phyloP scores from a whole-genome alignment of 2,888 invertebrate species.

The Clunio marinus region DNA sequence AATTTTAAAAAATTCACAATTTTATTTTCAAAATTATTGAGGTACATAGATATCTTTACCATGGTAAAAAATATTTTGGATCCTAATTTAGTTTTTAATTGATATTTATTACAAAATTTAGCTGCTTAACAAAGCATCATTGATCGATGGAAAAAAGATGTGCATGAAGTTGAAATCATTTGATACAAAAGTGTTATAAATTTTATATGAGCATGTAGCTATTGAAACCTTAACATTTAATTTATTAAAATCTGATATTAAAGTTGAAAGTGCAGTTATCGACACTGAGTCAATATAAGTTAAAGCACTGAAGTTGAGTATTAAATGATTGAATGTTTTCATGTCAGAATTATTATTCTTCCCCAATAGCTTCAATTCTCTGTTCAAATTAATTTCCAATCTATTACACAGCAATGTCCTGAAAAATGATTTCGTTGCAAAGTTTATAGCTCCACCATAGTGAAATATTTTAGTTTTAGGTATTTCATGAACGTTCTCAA shows the following conservation, averaged over 20 bases:
- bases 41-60: no score
- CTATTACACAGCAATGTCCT: conserved; percentile 40
- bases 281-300: conserved; percentile 59
- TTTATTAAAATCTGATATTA: conserved; percentile 53
- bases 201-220: conserved; percentile 51
- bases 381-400: conserved; percentile 40
- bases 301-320: conserved; percentile 56
- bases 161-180: conserved; percentile 48
- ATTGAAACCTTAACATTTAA: conserved; percentile 54
- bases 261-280: conserved; percentile 51
- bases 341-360: no score
- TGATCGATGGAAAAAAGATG: conserved; percentile 43
- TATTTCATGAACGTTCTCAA: conserved; percentile 55
- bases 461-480: conserved; percentile 60
- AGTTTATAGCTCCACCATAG: conserved; percentile 61
- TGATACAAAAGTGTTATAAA: conserved; percentile 49
- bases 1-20: no score
- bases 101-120: no score
- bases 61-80: no score
- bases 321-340: not conserved
- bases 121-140: no score
- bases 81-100: no score
- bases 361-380: conserved; percentile 40
- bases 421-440: conserved; percentile 55
- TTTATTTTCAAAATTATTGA: no score